Conservation (phyloP, 2,888 invertebrate genomes). For the Eristalinus aeneus region DNA sequence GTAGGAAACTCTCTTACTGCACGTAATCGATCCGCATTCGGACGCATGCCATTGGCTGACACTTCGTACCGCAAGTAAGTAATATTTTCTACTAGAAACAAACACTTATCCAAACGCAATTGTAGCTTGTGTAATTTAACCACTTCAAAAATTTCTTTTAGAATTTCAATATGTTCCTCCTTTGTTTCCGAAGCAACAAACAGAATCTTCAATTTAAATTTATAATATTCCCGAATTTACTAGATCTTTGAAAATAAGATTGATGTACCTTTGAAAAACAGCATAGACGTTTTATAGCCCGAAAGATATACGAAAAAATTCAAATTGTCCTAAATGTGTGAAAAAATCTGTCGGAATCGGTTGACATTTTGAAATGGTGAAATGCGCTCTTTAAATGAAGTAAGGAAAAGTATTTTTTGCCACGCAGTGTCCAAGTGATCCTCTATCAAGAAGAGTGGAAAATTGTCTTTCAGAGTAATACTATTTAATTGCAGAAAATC, state of each 20-base stretch:
- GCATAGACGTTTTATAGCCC: slow-evolving; percentile 14
- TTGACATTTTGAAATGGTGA: not conserved
- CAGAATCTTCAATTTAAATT: slow-evolving; percentile 73
- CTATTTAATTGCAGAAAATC: not conserved
- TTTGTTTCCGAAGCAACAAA: slow-evolving; percentile 66
- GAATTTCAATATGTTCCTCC: slow-evolving; percentile 45
- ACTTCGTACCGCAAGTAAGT: slow-evolving; percentile 9
- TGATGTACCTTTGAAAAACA: slow-evolving; percentile 18
- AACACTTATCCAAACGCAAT: no score
- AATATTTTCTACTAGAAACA: no score
- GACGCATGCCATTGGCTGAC: slow-evolving; percentile 71
- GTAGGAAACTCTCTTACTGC: no score
- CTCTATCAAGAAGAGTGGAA: slow-evolving; percentile 8
- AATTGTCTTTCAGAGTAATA: slow-evolving; percentile 10
- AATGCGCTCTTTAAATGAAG: slow-evolving; percentile 12
- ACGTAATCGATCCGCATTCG: no score
- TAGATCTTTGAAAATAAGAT: no score
- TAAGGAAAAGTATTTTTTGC: slow-evolving; percentile 4
- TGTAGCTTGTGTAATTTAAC: no score
- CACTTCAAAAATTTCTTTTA: no score
- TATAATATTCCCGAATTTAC: no score
- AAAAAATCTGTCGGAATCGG: slow-evolving; percentile 1
- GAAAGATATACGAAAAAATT: slow-evolving; percentile 20
- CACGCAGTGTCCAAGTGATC: no score
- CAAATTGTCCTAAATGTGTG: slow-evolving; percentile 24